A percentile compares a stretch with the other conserved stretches of the same genome.
phyloP scores from a whole-genome alignment of 2,113 vertebrate genomes.

The Camelus dromedarius region DNA sequence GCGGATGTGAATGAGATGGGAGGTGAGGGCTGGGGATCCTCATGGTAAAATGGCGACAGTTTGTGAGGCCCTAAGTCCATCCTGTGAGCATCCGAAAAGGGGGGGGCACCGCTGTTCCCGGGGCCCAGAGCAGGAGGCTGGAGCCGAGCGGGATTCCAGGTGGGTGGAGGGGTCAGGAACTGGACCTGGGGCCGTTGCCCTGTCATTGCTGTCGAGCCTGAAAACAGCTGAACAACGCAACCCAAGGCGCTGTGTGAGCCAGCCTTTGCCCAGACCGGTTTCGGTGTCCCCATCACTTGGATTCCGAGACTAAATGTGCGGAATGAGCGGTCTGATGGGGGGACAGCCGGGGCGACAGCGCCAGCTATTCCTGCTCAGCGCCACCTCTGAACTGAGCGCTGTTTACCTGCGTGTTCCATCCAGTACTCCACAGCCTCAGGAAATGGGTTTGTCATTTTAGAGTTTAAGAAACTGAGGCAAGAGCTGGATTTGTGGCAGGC shows the following conservation, averaged over 20 bases:
- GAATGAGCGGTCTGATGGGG: background rate
- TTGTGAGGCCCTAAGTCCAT: background rate
- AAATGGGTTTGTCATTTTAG: background rate
- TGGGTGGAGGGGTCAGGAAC: background rate
- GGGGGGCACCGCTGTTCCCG: background rate
- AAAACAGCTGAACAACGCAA: background rate
- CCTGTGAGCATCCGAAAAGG: background rate
- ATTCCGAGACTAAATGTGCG: background rate
- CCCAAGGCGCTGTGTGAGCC: background rate
- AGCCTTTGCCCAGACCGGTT: background rate
- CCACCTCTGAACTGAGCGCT: no score
- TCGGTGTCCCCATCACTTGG: background rate
- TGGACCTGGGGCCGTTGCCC: background rate
- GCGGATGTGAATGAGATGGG: background rate
- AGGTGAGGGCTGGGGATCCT: background rate
- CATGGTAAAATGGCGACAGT: fast-evolving
- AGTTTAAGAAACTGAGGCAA: background rate
- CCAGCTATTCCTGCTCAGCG: background rate
- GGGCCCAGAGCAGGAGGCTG: no score
- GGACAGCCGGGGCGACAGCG: background rate
- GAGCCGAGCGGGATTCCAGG: fast-evolving
- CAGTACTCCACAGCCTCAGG: background rate
- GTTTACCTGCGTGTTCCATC: fast-evolving
- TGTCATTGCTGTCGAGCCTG: background rate
- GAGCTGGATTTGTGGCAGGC: no score